phyloP scores from a whole-genome alignment of 2,888 invertebrate genomes.

The Pollenia griseotomentosa region DNA sequence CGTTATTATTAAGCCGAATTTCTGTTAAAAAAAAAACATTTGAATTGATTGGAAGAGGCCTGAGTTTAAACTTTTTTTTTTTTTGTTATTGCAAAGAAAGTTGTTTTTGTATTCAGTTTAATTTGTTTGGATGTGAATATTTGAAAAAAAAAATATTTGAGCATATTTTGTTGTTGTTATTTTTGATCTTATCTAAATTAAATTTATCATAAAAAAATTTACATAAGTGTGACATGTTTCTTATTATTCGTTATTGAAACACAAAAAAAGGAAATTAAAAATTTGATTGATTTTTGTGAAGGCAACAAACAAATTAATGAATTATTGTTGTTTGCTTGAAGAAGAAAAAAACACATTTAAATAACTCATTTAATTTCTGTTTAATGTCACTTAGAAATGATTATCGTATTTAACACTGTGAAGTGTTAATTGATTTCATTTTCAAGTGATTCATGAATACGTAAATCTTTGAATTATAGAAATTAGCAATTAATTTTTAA shows the following conservation, averaged over 20 bases:
- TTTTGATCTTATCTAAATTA: constrained; percentile 14
- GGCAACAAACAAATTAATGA: not conserved
- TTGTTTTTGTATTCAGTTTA: constrained; percentile 7
- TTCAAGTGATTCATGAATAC: not conserved
- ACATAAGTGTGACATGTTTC: constrained; percentile 42
- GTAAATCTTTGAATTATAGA: not conserved
- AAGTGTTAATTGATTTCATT: constrained; percentile 12
- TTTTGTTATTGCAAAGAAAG: constrained; percentile 24
- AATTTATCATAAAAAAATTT: constrained; percentile 13
- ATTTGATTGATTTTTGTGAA: constrained; percentile 43
- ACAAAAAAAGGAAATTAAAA: constrained; percentile 8
- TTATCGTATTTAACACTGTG: not conserved
- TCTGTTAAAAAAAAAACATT: not conserved
- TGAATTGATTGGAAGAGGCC: not conserved
- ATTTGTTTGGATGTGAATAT: not conserved
- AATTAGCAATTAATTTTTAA: not conserved
- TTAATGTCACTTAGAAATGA: not conserved
- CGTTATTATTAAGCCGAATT: not conserved
- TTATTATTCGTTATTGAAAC: not conserved
- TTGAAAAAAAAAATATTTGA: not conserved
- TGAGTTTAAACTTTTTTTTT: not conserved
- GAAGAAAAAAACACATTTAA: not conserved
- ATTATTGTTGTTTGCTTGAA: not conserved
- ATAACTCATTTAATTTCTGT: not conserved
- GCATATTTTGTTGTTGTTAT: not conserved